Base-by-base conservation (phyloP, 2,888 invertebrate species). In the Elysia crispata region DNA sequence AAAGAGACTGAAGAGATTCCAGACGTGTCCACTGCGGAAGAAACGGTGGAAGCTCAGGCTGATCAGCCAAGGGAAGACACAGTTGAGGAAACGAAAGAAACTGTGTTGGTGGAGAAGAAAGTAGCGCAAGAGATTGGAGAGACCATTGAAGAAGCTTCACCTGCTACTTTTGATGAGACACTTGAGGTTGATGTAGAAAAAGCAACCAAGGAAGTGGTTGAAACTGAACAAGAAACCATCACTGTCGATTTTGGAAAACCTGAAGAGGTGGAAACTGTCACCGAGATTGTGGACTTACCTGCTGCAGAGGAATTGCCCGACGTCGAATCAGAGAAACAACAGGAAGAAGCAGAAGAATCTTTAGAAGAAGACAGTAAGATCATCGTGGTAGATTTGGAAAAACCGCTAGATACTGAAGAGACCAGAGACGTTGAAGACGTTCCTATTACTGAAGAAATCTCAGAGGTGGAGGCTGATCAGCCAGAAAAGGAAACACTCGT, bases 291-390 rank as follows among this genome's bases (percentile, higher is more conserved):
- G 60, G 83, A 82, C 20, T 25, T 60, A 1, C 28, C 67, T 13
- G 69, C 28, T 0, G 33, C 69, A n/a, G 69, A 79, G n/a, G 75
- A 75, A n/a, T 20, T 33, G 3, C 11, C 15, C 6, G 76, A 70
- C 15, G 33, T 80, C 54, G 69, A 80, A 20, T 72, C 72, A 64
- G 83, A 84, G 28, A 83, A 85, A 18, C 76, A 85, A 15, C 25
- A 73, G 30, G 85, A 86, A 62, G 81, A 83, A 66, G 62, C 77
- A 28, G 79, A 80, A 30, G 82, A 81, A 76, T 70, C 74, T 18
- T 81, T 84, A n/a, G 86, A 86, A 64, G 87, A 87, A 57, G 77
- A 82, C 18, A 83, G 77, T 30, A 82, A 79, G 60, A 67, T 79
- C 20, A 73, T 79, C 8, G 23, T 30, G 20, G 60, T 75, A 20